These are phyloP conservation scores for Kryphioiulus occultus DNA, from an alignment of 2,888 invertebrate species.

Conservation along the genomic window DNA sequence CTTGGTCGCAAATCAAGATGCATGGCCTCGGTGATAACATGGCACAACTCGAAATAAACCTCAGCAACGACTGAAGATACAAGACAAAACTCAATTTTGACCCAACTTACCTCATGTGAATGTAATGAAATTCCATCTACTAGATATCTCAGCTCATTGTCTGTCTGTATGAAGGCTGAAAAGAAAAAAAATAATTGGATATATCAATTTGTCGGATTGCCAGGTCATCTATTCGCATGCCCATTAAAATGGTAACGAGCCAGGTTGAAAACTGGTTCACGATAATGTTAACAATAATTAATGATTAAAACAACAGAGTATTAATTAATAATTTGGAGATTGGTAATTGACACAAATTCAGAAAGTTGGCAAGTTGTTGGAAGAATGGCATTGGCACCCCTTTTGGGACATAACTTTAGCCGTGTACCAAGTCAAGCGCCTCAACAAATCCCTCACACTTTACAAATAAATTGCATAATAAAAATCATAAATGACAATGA, in stretches of 20 bases:
- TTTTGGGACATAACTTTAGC: too few relatives aligned
- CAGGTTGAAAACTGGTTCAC: background rate
- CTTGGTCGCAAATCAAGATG: background rate
- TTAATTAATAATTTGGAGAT: background rate
- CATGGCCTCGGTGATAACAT: background rate
- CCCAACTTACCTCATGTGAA: conserved; percentile 61
- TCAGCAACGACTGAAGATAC: background rate
- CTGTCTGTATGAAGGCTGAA: conserved; percentile 76
- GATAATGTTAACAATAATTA: background rate
- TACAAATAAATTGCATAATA: too few relatives aligned
- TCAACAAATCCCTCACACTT: too few relatives aligned
- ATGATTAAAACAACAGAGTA: background rate
- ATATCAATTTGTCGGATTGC: background rate
- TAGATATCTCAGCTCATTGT: conserved; percentile 74
- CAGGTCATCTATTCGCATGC: background rate
- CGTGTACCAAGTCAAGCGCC: too few relatives aligned
- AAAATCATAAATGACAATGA: too few relatives aligned
- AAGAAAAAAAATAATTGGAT: conserved; percentile 59
- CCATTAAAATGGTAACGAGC: background rate
- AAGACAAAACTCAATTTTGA: background rate
- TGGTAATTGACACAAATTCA: background rate
- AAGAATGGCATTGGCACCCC: too few relatives aligned
- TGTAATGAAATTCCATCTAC: conserved; percentile 68
- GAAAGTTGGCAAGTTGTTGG: too few relatives aligned
- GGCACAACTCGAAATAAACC: background rate